These are phyloP conservation scores for Phycodurus eques DNA, from an alignment of 2,113 vertebrate genomes.

Conservation along the genomic window DNA sequence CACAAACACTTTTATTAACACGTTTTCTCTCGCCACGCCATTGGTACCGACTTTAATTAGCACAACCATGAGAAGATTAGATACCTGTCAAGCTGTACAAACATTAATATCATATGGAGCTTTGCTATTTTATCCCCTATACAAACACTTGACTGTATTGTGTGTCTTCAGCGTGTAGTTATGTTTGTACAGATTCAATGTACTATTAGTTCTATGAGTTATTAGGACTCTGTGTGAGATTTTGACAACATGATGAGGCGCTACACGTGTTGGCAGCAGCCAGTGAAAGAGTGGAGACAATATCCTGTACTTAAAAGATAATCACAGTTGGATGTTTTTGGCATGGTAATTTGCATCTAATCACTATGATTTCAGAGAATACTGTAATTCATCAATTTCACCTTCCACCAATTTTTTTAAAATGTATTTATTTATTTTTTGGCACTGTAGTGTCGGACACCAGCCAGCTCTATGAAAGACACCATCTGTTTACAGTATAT, in stretches of 20 bases:
- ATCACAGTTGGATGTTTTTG: slow-evolving; percentile 55
- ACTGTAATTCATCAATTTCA: slow-evolving; percentile 47
- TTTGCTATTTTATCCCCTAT: slow-evolving; percentile 39
- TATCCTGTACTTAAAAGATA: slow-evolving; percentile 37
- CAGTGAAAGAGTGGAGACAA: slow-evolving; percentile 19
- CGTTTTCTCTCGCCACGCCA: slow-evolving; percentile 41
- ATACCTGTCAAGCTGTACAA: slow-evolving; percentile 58
- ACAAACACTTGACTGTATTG: slow-evolving; percentile 31
- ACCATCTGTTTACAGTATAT: slow-evolving; percentile 68
- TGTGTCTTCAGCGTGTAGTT: slow-evolving; percentile 23
- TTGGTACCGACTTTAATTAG: slow-evolving; percentile 70
- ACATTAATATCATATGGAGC: slow-evolving; percentile 52
- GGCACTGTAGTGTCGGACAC: slow-evolving; percentile 14
- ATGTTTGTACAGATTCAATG: slow-evolving; percentile 28
- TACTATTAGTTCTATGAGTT: neutral
- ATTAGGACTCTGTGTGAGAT: slow-evolving; percentile 7
- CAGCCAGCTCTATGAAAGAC: slow-evolving; percentile 45
- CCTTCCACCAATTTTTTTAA: slow-evolving; percentile 6
- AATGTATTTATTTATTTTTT: slow-evolving; percentile 37
- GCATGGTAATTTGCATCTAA: slow-evolving; percentile 55
- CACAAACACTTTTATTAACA: slow-evolving; percentile 42
- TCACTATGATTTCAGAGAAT: slow-evolving; percentile 48
- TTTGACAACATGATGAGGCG: slow-evolving; percentile 17
- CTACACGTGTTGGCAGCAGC: slow-evolving; percentile 30
- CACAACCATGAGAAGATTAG: slow-evolving; percentile 45